Conservation (phyloP, 2,888 invertebrate species). For the Thysanoteuthis rhombus region DNA sequence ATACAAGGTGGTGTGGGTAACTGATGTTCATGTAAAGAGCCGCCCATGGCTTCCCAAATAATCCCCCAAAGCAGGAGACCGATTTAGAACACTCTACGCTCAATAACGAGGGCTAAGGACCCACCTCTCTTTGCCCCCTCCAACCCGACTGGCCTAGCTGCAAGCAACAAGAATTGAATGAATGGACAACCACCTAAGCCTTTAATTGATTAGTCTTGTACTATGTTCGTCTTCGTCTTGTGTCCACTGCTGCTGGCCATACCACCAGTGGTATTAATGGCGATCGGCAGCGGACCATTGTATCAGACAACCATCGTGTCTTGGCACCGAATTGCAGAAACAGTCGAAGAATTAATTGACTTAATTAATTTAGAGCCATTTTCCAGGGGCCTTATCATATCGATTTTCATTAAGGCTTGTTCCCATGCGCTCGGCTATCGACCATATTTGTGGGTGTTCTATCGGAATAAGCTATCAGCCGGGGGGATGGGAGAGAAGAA, state of each 20-base stretch:
- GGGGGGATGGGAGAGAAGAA: not conserved
- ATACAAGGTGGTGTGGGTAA: too few species aligned
- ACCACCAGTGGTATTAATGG: not conserved
- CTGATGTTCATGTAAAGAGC: too few species aligned
- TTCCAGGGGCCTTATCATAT: not conserved
- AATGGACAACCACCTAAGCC: not conserved
- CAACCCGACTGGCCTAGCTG: too few species aligned
- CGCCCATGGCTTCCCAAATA: too few species aligned
- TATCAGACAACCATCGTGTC: not conserved
- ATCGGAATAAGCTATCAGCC: not conserved
- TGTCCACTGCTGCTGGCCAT: not conserved
- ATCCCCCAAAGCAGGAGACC: too few species aligned
- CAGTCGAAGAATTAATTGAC: not conserved
- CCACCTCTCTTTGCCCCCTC: too few species aligned
- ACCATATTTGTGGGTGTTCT: not conserved
- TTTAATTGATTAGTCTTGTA: not conserved
- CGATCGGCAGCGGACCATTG: not conserved
- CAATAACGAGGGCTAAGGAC: too few species aligned
- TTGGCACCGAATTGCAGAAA: not conserved
- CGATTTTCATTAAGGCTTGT: not conserved
- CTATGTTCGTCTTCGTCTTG: not conserved
- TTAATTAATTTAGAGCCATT: constrained; percentile 12
- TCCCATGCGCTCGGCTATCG: not conserved
- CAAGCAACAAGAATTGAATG: too few species aligned
- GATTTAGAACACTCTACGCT: too few species aligned